Evolutionary conservation across 2,113 vertebrate species (phyloP), one percentile per base, ranked within the genome.

Genomic region (Neogobius melanostomus): DNA sequence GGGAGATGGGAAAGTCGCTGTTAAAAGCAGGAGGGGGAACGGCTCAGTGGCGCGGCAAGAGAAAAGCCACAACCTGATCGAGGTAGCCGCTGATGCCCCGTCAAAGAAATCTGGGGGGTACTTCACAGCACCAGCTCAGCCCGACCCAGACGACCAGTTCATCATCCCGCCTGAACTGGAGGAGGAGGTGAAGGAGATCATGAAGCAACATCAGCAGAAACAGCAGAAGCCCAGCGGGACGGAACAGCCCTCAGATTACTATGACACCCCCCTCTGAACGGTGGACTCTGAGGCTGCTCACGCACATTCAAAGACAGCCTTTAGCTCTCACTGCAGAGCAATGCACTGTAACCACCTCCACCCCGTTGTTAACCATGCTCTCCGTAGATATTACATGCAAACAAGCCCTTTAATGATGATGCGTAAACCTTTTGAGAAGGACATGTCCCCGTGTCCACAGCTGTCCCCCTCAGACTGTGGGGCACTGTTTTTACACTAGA

Each of bases 101-200:
- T 95, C 95, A 2, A 94, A 94, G 62, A 98, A 95, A 86, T 88
- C 92, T 0, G 97, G 98, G 0, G 98, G 97, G 11, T 99, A 99
- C 85, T 99, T 99, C 47, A 96, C 96, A 1, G 98, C 98, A 17
- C 97, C 98, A 0, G 95, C 98, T 0, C 96, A 99, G 70, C 98
- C 95, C 0, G 98, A 99, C 80, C 98, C 98, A 0, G 97, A 99
- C 0, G 98, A 99, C 79, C 97, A 98, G 92, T 97, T 99, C 71
- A 99, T 99, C 87, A 95, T 99, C 72, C 98, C 98, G 0, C 98
- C 98, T 0, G 98, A 99, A 89, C 94, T 99, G 45, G 98, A 99
- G 79, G 98, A 99, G 83, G 98, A 99, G 75, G 98, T 99, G 60
- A 98, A 95, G 82, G 97, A 99, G 84, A 96, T 99, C 61, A 99